These are phyloP conservation scores for Xylota sylvarum DNA, from an alignment of 2,888 invertebrate genomes.

Conservation along the genomic window DNA sequence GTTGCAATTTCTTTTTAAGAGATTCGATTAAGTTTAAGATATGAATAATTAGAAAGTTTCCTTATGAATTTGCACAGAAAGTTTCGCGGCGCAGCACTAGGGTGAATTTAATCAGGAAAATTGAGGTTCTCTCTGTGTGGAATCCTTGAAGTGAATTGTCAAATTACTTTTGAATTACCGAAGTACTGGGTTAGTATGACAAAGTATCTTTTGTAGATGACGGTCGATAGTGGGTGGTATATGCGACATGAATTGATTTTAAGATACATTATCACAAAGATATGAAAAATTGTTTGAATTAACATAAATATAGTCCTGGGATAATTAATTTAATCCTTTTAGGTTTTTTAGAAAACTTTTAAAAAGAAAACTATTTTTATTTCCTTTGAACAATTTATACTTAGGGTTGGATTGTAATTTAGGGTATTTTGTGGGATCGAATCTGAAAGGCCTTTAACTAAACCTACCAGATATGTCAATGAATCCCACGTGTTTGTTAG, in stretches of 20 bases:
- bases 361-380: too few relatives aligned
- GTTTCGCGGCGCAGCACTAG: slow-evolving; percentile 23
- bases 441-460: too few relatives aligned
- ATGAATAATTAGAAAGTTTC: slow-evolving; percentile 76
- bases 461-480: too few relatives aligned
- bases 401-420: too few relatives aligned
- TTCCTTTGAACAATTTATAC: too few relatives aligned
- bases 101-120: slow-evolving; percentile 70
- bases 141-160: slow-evolving; percentile 40
- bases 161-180: slow-evolving; percentile 55
- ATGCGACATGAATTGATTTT: background rate
- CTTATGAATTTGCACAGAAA: slow-evolving; percentile 67
- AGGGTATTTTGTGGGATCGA: too few relatives aligned
- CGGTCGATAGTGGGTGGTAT: background rate
- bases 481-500: too few relatives aligned
- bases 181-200: slow-evolving; percentile 46
- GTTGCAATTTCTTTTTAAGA: slow-evolving; percentile 68
- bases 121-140: slow-evolving; percentile 46
- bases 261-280: background rate
- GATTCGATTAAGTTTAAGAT: slow-evolving; percentile 74
- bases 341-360: too few relatives aligned
- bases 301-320: too few relatives aligned
- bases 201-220: slow-evolving; percentile 19
- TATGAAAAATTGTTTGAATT: background rate
- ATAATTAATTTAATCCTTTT: too few relatives aligned